Conservation (phyloP, 2,888 invertebrate species). For the Drosophila lacicola region DNA sequence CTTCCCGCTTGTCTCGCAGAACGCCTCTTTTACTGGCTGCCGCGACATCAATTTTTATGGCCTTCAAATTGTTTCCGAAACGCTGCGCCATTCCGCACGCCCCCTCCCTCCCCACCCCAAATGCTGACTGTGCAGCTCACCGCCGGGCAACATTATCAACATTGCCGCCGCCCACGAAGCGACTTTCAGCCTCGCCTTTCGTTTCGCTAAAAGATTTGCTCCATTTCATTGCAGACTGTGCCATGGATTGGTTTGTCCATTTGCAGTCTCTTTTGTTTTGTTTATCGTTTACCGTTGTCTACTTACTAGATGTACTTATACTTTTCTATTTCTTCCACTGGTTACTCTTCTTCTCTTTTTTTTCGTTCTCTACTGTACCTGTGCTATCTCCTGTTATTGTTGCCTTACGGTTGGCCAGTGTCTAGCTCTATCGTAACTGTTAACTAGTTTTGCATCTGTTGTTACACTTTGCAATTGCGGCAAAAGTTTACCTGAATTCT, state of each 20-base stretch:
- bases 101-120: background rate
- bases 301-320: slow-evolving; percentile 16
- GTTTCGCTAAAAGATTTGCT: slow-evolving; percentile 65
- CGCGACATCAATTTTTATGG: slow-evolving; percentile 80
- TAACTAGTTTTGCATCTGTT: slow-evolving; percentile 56
- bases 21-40: slow-evolving; percentile 65
- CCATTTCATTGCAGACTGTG: slow-evolving; percentile 60
- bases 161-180: slow-evolving; percentile 52
- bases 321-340: slow-evolving; percentile 9
- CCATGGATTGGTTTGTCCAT: slow-evolving; percentile 53
- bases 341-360: background rate
- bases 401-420: slow-evolving; percentile 23
- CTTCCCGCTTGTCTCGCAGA: background rate
- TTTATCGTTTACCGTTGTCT: slow-evolving; percentile 30
- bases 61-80: slow-evolving; percentile 81
- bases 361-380: slow-evolving; percentile 1
- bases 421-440: slow-evolving; percentile 11
- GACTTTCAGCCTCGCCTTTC: slow-evolving; percentile 12
- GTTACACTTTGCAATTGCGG: slow-evolving; percentile 19
- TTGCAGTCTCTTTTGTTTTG: slow-evolving; percentile 48
- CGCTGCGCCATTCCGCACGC: slow-evolving; percentile 50
- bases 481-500: slow-evolving; percentile 51
- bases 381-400: slow-evolving; percentile 32
- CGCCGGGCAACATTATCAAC: slow-evolving; percentile 66
- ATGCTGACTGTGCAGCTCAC: slow-evolving; percentile 42